Percentiles rank a stretch among this genome's conserved stretches.
Evolutionary conservation across 2,797 vertebrate genomes (phyloP).

Genomic region (Spea hammondii): DNA sequence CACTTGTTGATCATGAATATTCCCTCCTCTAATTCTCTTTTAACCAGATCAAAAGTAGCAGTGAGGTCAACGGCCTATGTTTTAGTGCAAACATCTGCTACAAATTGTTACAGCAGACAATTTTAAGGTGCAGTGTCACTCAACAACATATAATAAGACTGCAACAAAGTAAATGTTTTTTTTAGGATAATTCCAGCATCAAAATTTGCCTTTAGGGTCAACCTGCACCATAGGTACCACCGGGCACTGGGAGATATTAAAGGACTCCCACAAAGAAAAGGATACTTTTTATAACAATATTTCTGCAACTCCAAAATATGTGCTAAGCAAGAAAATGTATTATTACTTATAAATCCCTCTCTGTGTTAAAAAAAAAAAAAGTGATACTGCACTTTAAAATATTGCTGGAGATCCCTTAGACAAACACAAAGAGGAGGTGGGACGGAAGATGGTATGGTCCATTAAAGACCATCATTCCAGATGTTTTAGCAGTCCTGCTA

Average conservation of each 20-base stretch:
- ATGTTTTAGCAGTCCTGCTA: conserved; percentile 1
- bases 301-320: conserved; percentile 33
- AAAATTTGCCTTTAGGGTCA: not conserved
- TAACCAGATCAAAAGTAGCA: not conserved
- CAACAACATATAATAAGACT: not conserved
- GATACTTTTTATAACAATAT: conserved; percentile 27
- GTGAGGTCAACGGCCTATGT: conserved; percentile 7
- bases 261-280: conserved; percentile 23
- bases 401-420: conserved; percentile 33
- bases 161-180: not conserved
- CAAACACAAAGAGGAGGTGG: conserved; percentile 31
- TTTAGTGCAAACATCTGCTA: not conserved
- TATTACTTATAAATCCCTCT: not conserved
- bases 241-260: conserved; percentile 28
- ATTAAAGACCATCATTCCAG: conserved; percentile 22
- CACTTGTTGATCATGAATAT: conserved; percentile 21
- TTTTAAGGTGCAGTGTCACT: conserved; percentile 47
- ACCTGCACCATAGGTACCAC: conserved; percentile 23
- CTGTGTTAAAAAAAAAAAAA: conserved; percentile 44
- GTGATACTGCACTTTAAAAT: conserved; percentile 51
- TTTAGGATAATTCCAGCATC: not conserved
- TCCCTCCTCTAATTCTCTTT: conserved; percentile 3
- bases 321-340: conserved; percentile 31
- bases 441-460: conserved; percentile 11
- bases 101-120: conserved; percentile 18